Evolutionary conservation across 1,140 invertebrate species (phyloP).

Genomic region (Aphis craccivora): DNA sequence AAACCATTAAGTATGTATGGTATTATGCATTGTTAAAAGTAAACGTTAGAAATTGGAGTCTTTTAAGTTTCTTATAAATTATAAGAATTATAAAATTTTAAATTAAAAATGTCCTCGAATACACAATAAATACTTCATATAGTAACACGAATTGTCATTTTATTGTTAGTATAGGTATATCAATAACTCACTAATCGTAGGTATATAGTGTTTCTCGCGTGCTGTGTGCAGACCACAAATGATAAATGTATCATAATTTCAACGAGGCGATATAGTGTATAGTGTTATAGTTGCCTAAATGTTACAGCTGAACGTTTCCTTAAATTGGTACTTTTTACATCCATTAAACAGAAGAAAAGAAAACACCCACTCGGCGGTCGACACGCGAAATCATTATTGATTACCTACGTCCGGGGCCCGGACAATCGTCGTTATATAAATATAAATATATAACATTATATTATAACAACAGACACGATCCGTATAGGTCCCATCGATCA

Average conservation of each 20-base stretch:
- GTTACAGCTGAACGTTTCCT: background rate
- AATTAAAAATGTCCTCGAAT: too few relatives aligned
- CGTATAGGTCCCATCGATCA: slow-evolving; percentile 31
- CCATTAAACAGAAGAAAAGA: slow-evolving; percentile 7
- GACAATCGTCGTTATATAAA: slow-evolving; percentile 25
- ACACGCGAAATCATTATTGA: slow-evolving; percentile 32
- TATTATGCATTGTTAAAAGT: too few relatives aligned
- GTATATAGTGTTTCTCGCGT: background rate
- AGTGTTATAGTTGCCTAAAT: background rate
- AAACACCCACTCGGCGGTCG: background rate
- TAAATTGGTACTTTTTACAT: background rate
- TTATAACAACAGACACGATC: background rate
- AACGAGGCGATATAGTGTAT: background rate
- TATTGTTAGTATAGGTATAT: too few relatives aligned
- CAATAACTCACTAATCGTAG: too few relatives aligned
- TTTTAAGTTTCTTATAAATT: too few relatives aligned
- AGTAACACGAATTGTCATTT: too few relatives aligned
- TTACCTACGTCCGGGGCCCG: slow-evolving; percentile 11
- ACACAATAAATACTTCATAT: too few relatives aligned
- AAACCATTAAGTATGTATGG: too few relatives aligned
- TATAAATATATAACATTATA: background rate
- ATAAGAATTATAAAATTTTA: too few relatives aligned
- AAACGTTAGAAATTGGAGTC: too few relatives aligned
- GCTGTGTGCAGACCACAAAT: background rate
- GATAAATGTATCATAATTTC: too few relatives aligned